Percentiles rank a stretch among this genome's conserved stretches.
These are phyloP conservation scores for Neotoxoptera formosana DNA, from an alignment of 1,140 invertebrate species.

Conservation along the genomic window DNA sequence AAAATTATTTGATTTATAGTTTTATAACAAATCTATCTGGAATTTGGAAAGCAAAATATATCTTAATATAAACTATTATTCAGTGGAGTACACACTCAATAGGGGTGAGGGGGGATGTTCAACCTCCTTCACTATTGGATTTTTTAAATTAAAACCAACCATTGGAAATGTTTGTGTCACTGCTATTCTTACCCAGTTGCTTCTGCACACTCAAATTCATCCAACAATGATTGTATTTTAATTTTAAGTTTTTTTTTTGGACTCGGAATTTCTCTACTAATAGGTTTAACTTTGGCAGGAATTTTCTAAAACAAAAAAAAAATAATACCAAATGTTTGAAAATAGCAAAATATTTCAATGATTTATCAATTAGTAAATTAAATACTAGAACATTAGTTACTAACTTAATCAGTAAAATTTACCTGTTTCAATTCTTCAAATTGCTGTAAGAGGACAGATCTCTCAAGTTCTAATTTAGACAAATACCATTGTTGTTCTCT, in stretches of 20 bases:
- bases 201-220: slow-evolving; percentile 46
- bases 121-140: neutral
- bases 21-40: neutral
- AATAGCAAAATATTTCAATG: neutral
- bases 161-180: neutral
- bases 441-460: slow-evolving; percentile 4
- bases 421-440: slow-evolving; percentile 48
- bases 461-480: slow-evolving; percentile 68
- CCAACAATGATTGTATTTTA: slow-evolving; percentile 55
- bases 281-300: slow-evolving; percentile 32
- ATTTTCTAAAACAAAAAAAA: slow-evolving; percentile 35
- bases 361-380: neutral
- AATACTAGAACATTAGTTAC: neutral
- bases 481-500: slow-evolving; percentile 91
- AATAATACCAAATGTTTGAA: neutral
- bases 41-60: neutral
- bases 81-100: neutral
- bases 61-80: neutral
- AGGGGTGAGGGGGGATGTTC: too few species aligned
- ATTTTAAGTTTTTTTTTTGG: slow-evolving; percentile 41
- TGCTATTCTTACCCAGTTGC: neutral
- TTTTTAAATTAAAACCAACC: neutral
- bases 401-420: neutral
- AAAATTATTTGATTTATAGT: too few species aligned
- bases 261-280: neutral